Conservation (phyloP, 2,888 invertebrate species). For the Pocota personata region DNA sequence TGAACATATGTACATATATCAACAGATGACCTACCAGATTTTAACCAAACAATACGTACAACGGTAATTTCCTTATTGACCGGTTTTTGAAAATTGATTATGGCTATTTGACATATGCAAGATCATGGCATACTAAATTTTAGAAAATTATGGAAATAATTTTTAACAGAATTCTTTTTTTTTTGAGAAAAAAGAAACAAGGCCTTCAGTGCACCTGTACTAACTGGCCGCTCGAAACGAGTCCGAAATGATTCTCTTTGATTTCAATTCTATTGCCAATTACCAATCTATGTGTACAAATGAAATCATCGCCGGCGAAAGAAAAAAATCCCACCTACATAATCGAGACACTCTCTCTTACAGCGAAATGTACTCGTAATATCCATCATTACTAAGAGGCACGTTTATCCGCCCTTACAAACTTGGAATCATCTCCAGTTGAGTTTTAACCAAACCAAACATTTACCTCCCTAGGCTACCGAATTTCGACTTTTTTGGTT, state of each 20-base stretch:
- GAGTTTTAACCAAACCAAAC: constrained; percentile 28
- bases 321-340: background rate
- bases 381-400: constrained; percentile 43
- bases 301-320: background rate
- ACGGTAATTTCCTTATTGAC: too few relatives aligned
- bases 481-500: constrained; percentile 10
- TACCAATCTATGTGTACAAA: background rate
- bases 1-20: too few relatives aligned
- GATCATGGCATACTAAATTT: too few relatives aligned
- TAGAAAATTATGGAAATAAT: too few relatives aligned
- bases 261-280: constrained; percentile 3
- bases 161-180: too few relatives aligned
- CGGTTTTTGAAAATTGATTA: too few relatives aligned
- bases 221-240: background rate
- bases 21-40: too few relatives aligned
- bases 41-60: too few relatives aligned
- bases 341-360: background rate
- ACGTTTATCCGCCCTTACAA: constrained; percentile 22
- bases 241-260: background rate
- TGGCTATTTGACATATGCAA: too few relatives aligned
- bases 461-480: constrained; percentile 31
- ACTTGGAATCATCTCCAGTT: constrained; percentile 33
- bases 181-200: too few relatives aligned
- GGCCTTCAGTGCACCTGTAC: too few relatives aligned
- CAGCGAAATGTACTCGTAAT: constrained; percentile 11